Conservation (phyloP, 2,797 vertebrate genomes). For the Pantherophis vulpinus region DNA sequence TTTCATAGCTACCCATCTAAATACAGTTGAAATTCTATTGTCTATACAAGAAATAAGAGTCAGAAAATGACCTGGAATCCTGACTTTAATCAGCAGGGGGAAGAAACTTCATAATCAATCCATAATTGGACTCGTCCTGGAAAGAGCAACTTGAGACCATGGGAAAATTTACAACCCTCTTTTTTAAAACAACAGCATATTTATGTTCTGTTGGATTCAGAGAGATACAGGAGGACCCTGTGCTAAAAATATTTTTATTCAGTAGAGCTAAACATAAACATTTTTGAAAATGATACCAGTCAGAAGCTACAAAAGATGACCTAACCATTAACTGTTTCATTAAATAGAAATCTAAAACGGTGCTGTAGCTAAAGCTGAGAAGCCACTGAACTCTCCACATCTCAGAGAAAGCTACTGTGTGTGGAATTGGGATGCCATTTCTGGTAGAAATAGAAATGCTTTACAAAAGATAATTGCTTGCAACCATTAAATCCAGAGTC, state of each 20-base stretch:
- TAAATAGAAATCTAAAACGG: neutral
- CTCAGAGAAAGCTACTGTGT: neutral
- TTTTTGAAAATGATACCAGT: neutral
- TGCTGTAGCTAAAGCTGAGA: neutral
- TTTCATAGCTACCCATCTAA: neutral
- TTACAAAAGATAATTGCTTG: neutral
- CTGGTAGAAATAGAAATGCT: neutral
- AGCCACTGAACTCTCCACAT: neutral
- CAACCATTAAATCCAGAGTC: neutral
- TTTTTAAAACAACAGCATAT: neutral
- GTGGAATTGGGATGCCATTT: neutral
- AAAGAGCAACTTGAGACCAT: neutral
- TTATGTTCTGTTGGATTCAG: neutral
- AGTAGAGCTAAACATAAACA: neutral
- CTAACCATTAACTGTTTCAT: neutral
- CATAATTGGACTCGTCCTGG: conserved; percentile 13
- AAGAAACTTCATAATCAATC: conserved; percentile 4
- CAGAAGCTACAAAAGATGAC: neutral
- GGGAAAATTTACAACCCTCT: neutral
- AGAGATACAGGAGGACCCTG: neutral
- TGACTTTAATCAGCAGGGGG: conserved; percentile 18
- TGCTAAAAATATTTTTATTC: neutral
- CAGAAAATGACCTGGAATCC: conserved; percentile 19
- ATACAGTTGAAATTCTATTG: neutral
- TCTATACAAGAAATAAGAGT: conserved; percentile 3